A percentile compares a stretch with the other conserved stretches of the same genome.
phyloP scores from a whole-genome alignment of 1,140 invertebrate species.

The Vanessa atalanta region DNA sequence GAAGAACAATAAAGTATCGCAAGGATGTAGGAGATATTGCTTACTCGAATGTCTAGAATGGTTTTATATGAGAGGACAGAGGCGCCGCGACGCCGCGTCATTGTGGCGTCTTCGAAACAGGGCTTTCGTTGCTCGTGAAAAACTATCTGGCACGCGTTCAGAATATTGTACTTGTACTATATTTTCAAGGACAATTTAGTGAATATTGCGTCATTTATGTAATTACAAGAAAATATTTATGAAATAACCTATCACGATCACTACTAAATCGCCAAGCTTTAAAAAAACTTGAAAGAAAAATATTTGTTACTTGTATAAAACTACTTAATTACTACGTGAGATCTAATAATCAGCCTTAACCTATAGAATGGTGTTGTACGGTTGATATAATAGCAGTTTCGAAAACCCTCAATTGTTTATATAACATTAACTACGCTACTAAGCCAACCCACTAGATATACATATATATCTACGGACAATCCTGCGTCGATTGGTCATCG shows the following conservation, averaged over 20 bases:
- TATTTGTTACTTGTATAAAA: too few relatives aligned
- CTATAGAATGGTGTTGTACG: too few relatives aligned
- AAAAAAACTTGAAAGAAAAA: too few relatives aligned
- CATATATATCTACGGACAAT: too few relatives aligned
- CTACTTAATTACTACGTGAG: too few relatives aligned
- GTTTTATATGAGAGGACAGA: conserved; percentile 33
- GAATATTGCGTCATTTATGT: conserved; percentile 4
- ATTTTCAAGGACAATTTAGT: conserved; percentile 31
- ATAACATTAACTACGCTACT: too few relatives aligned
- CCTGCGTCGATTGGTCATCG: too few relatives aligned
- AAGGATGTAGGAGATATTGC: conserved; percentile 17
- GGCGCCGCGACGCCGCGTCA: conserved; percentile 53
- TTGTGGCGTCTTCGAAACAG: conserved; percentile 48
- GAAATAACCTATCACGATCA: not conserved
- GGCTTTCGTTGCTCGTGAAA: conserved; percentile 27
- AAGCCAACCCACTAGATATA: too few relatives aligned
- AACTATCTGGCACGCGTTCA: conserved; percentile 39
- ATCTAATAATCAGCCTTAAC: too few relatives aligned
- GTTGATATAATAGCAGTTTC: too few relatives aligned
- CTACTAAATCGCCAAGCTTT: too few relatives aligned
- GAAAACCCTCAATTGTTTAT: too few relatives aligned
- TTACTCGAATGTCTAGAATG: conserved; percentile 20
- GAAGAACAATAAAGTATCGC: conserved; percentile 24
- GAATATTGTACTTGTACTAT: conserved; percentile 29
- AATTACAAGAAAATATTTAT: not conserved